Base-by-base conservation (phyloP, 2,113 vertebrate genomes). In the Electrona antarctica region DNA sequence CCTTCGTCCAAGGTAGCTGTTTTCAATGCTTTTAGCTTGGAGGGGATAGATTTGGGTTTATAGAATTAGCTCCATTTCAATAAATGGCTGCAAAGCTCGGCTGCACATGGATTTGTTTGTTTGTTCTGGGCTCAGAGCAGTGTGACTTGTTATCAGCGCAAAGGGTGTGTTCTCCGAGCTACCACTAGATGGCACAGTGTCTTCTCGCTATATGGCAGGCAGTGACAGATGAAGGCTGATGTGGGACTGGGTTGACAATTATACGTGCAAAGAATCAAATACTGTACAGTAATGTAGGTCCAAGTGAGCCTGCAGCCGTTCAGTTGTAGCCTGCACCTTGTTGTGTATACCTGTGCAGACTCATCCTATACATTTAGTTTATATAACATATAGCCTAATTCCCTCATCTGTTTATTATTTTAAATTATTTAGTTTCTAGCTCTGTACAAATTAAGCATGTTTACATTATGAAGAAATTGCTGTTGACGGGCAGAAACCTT, bases 161-260 rank as follows among this genome's bases (percentile, higher is more conserved):
- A 7, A 45, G 11, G n/a, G 63, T 77, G 52, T 62, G 76, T 74
- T 67, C 33, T 62, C 4, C 11, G 67, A 51, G 3, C 55, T 1
- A 7, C 90, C 92, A 91, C 92, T 91, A 88, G 92, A 91, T 89
- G 91, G 91, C 89, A 89, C 67, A 84, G 72, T 79, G 57, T 84
- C 71, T 85, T 85, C 84, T 83, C 67, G 74, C 79, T 75, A 63
- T 80, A 60, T 66, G 84, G 69, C 58, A 78, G 69, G 61, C 55
- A 59, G 21, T 21, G 21, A 21, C 21, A 21, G 74, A 64, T 79
- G 65, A 74, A 74, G 59, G 60, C 71, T 58, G 71, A 68, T 64
- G 50, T 52, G 58, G 67, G 60, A 9, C 8, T 58, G 15, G 21
- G 21, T 21, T 21, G 21, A 21, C 21, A 21, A 54, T 54, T 12